Base-by-base conservation (phyloP, 2,113 vertebrate genomes). In the Tautogolabrus adspersus region DNA sequence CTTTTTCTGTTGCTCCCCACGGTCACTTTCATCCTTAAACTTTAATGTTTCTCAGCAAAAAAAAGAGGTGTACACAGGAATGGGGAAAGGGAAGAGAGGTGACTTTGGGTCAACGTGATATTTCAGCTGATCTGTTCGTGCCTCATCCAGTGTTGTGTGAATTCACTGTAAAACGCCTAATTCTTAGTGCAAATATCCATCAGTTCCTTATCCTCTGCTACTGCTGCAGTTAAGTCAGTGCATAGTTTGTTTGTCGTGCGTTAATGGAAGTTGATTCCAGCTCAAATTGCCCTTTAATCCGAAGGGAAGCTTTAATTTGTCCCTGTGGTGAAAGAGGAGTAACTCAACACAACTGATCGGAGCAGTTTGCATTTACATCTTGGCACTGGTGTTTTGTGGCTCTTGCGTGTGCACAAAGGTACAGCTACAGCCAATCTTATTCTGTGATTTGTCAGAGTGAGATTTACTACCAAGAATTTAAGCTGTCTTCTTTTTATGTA, bases 201-300 rank as follows among this genome's bases (percentile, higher is more conserved):
- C 75, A 77, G 21, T 72, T 57, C 13, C 62, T 51, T 68, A 47
- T 82, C 74, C 44, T 66, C 26, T 86, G 76, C 37, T 47, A 54
- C 38, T 49, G 44, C 10, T 8, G 46, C 44, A 10, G 75, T 82
- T 87, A 81, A 37, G 15, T n/a, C 66, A 51, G 62, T 74, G 52
- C 19, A 16, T 47, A 77, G 59, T 69, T 70, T 88, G 82, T 87
- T 72, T 79, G 77, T 79, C 72, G 77, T 11, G 58, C 77, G 37
- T 57, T 87, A 89, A 88, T 87, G 65, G 70, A 49, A 86, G 80
- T 58, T 89, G 76, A 85, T 79, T 84, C 70, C 46, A 30, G 60
- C 69, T 75, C 71, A 83, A 77, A 92, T 81, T 89, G 81, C 65
- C 60, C 67, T 88, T 77, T 85, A 85, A 89, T 82, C 83, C 74